These are phyloP conservation scores for Pocota personata DNA, from an alignment of 2,888 invertebrate genomes.

Conservation along the genomic window DNA sequence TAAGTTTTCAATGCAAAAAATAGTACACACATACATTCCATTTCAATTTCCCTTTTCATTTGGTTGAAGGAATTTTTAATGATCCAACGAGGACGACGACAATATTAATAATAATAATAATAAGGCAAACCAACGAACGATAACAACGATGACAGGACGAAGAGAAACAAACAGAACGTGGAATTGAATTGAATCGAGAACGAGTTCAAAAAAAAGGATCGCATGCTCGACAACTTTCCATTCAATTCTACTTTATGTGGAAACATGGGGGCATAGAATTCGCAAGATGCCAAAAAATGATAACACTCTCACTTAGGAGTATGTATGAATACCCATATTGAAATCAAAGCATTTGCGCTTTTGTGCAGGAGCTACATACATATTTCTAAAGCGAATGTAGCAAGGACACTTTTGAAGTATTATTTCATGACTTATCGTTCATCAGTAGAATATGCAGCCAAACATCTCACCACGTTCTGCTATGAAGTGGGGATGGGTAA, in stretches of 20 bases:
- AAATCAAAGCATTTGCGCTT: constrained; percentile 53
- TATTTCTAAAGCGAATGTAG: constrained; percentile 27
- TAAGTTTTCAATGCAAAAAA: constrained; percentile 48
- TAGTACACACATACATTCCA: neutral
- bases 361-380: constrained; percentile 23
- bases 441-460: constrained; percentile 57
- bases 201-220: neutral
- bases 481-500: constrained; percentile 60
- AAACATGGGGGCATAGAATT: constrained; percentile 33
- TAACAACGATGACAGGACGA: constrained; percentile 32
- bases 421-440: constrained; percentile 70
- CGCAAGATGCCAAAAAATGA: constrained; percentile 63
- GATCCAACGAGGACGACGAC: constrained; percentile 40
- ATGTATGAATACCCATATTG: neutral
- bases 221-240: neutral
- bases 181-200: constrained; percentile 43
- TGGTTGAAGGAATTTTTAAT: constrained; percentile 57
- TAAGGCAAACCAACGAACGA: constrained; percentile 2
- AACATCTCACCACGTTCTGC: neutral
- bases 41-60: constrained; percentile 56
- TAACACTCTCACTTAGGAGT: constrained; percentile 27
- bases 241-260: neutral
- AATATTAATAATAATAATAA: constrained; percentile 53
- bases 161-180: constrained; percentile 8
- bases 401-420: constrained; percentile 66